Conservation (phyloP, 2,888 invertebrate species). For the Epinotia demarniana region DNA sequence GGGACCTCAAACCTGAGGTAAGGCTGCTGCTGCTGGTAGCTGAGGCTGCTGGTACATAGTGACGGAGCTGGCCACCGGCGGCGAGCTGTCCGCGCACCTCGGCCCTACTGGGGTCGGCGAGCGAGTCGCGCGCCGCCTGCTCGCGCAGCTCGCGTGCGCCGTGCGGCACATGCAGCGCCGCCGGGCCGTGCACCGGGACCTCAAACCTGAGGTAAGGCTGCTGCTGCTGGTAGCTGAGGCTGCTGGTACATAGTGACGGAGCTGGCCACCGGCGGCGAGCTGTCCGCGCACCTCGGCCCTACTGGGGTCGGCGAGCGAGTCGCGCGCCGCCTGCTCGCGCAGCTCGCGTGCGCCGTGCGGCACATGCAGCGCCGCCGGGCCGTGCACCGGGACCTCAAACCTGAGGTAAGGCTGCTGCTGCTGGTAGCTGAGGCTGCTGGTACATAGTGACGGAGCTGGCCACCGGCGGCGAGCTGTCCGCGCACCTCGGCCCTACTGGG, state of each 20-base stretch:
- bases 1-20: conserved; percentile 97
- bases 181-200: conserved; percentile 95
- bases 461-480: conserved; percentile 90
- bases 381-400: conserved; percentile 97
- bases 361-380: conserved; percentile 94
- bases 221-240: no score
- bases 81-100: conserved; percentile 88
- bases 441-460: conserved; percentile 97
- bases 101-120: conserved; percentile 89
- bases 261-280: conserved; percentile 92
- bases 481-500: conserved; percentile 84
- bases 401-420: conserved; percentile 87
- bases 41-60: no score
- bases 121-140: conserved; percentile 89
- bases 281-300: conserved; percentile 83
- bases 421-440: no score
- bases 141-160: conserved; percentile 92
- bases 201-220: conserved; percentile 93
- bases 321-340: conserved; percentile 91
- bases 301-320: conserved; percentile 90
- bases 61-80: conserved; percentile 93
- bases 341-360: conserved; percentile 92
- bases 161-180: conserved; percentile 93
- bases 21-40: conserved; percentile 40
- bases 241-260: conserved; percentile 98